A percentile compares a stretch with the other conserved stretches of the same genome.
Conservation (phyloP, 2,797 vertebrate species). For the Manis crassicaudata region DNA sequence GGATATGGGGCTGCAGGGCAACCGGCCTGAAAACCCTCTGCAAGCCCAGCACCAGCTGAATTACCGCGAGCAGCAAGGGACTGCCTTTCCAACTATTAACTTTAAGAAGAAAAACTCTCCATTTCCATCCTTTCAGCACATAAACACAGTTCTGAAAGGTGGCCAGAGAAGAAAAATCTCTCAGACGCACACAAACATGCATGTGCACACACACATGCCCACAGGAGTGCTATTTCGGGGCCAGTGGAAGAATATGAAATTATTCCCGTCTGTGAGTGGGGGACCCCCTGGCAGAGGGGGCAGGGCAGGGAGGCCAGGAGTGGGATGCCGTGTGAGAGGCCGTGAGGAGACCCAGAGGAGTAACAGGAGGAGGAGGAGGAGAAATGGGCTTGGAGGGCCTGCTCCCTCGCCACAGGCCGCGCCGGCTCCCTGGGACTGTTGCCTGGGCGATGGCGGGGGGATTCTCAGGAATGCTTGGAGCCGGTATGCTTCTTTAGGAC, state of each 20-base stretch:
- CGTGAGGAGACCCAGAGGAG: neutral
- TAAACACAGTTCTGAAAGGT: conserved; percentile 74
- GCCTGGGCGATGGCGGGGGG: conserved; percentile 88
- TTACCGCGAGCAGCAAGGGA: conserved; percentile 78
- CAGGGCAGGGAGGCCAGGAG: neutral
- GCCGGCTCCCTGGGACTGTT: conserved; percentile 86
- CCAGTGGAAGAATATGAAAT: conserved; percentile 57
- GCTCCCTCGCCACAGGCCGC: conserved; percentile 78
- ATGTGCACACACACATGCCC: accelerated
- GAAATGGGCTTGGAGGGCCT: conserved; percentile 79
- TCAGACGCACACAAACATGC: neutral
- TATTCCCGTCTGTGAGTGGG: neutral
- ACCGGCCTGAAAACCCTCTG: conserved; percentile 79
- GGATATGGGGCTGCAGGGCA: conserved; percentile 82
- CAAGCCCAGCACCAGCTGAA: conserved; percentile 83
- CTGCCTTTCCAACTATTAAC: conserved; percentile 60
- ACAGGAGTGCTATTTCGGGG: neutral
- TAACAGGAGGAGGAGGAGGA: conserved; percentile 31
- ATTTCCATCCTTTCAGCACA: conserved; percentile 42
- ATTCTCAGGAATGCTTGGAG: conserved; percentile 88
- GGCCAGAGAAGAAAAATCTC: conserved; percentile 65
- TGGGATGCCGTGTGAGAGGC: neutral
- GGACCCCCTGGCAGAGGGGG: neutral
- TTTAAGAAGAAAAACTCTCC: conserved; percentile 77
- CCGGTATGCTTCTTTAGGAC: conserved; percentile 85